Evolutionary conservation across 2,113 vertebrate species (phyloP).

Genomic region (Erpornis zantholeuca): DNA sequence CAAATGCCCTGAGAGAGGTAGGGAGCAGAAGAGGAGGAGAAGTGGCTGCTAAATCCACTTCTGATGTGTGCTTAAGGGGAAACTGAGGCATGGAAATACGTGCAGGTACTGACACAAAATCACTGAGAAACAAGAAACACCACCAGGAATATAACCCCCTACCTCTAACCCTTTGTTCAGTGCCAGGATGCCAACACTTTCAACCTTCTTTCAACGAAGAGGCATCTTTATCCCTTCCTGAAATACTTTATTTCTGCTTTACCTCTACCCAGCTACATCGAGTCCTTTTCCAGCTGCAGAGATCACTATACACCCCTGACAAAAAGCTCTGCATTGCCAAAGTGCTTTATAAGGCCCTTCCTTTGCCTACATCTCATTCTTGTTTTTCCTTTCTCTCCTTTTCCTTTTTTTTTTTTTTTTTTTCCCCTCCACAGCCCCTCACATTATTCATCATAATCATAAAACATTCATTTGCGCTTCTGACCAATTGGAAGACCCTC

Average conservation of each 20-base stretch:
- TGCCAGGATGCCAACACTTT: neutral
- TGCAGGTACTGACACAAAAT: neutral
- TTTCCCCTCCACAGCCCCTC: neutral
- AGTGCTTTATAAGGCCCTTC: neutral
- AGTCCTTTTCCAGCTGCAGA: neutral
- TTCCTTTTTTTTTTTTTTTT: neutral
- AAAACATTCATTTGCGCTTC: conserved; percentile 73
- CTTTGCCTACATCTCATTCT: neutral
- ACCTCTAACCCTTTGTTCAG: neutral
- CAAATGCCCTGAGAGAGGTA: neutral
- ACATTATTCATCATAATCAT: conserved; percentile 76
- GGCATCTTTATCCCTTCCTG: neutral
- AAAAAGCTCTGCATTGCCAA: neutral
- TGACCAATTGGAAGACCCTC: conserved; percentile 75
- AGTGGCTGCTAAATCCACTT: neutral
- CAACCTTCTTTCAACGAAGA: neutral
- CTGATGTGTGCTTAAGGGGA: neutral
- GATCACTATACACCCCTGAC: neutral
- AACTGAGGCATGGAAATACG: neutral
- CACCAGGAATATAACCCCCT: fast-evolving
- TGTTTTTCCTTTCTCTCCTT: neutral
- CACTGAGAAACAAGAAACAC: neutral
- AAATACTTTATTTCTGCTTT: neutral
- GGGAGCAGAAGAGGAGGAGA: neutral
- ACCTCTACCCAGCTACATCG: fast-evolving